Percentiles rank a stretch among this genome's conserved stretches.
phyloP scores from a whole-genome alignment of 2,113 vertebrate genomes.

The Colaptes auratus region DNA sequence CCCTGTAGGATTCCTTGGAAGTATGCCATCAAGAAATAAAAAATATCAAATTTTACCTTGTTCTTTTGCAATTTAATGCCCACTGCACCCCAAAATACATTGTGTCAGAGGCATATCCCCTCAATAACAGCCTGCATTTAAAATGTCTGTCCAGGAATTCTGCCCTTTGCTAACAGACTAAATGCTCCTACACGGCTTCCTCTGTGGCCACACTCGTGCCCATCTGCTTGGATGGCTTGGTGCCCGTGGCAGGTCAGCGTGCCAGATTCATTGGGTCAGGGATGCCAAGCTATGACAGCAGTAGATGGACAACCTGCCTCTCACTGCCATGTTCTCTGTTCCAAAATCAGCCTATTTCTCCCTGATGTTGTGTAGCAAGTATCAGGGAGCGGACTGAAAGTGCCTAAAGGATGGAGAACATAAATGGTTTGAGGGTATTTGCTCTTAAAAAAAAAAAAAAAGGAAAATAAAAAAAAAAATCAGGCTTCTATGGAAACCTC shows the following conservation, averaged over 20 bases:
- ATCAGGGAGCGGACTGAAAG: neutral
- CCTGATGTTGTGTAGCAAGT: neutral
- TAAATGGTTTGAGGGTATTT: neutral
- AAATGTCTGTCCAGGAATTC: constrained; percentile 45
- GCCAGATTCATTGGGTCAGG: constrained; percentile 56
- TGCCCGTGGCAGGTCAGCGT: constrained; percentile 10
- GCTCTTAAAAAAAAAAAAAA: neutral
- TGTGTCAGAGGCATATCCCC: neutral
- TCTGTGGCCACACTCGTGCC: constrained; percentile 35
- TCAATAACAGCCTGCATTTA: neutral
- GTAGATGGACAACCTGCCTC: constrained; percentile 49
- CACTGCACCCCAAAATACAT: neutral
- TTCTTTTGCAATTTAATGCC: neutral
- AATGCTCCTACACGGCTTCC: constrained; percentile 55
- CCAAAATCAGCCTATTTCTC: constrained; percentile 4
- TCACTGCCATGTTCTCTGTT: neutral
- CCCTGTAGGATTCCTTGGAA: neutral
- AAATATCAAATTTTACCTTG: neutral
- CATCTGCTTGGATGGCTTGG: constrained; percentile 66
- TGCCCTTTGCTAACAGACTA: constrained; percentile 66
- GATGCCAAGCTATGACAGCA: constrained; percentile 40
- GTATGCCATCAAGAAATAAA: neutral
- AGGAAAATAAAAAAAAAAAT: neutral
- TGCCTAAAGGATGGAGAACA: neutral
- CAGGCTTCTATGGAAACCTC: constrained; percentile 12